Conservation (phyloP, 2,797 vertebrate species). For the Hyperoplus lanceolatus region DNA sequence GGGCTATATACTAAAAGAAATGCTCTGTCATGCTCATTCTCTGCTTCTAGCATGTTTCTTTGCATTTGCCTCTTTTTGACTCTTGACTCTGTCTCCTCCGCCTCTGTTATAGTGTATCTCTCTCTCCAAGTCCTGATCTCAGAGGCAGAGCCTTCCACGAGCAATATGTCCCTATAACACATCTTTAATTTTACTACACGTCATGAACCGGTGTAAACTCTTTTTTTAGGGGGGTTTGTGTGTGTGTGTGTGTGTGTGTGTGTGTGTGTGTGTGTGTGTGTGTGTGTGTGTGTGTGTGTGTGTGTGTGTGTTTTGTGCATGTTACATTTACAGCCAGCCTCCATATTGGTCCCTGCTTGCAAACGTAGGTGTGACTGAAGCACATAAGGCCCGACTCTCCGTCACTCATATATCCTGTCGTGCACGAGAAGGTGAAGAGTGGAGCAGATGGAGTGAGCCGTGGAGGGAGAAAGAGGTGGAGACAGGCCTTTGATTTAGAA, state of each 20-base stretch:
- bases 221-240: neutral
- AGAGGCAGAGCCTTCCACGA: conserved; percentile 27
- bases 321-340: conserved; percentile 14
- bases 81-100: conserved; percentile 30
- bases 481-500: no score
- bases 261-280: neutral
- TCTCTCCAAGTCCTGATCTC: conserved; percentile 31
- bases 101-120: conserved; percentile 14
- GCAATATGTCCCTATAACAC: conserved; percentile 35
- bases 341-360: conserved; percentile 33
- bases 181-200: conserved; percentile 7
- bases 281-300: neutral
- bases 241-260: conserved; percentile 19
- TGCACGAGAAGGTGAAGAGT: conserved; percentile 26
- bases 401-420: conserved; percentile 27
- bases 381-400: conserved; percentile 30
- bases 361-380: conserved; percentile 44
- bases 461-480: conserved; percentile 15
- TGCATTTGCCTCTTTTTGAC: conserved; percentile 44
- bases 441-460: neutral
- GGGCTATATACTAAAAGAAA: conserved; percentile 40
- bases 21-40: conserved; percentile 38
- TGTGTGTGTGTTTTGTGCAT: conserved; percentile 6
- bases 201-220: conserved; percentile 29
- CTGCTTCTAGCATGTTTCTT: conserved; percentile 36